Evolutionary conservation across 1,140 invertebrate species (phyloP).

Genomic region (Hyphantria cunea): DNA sequence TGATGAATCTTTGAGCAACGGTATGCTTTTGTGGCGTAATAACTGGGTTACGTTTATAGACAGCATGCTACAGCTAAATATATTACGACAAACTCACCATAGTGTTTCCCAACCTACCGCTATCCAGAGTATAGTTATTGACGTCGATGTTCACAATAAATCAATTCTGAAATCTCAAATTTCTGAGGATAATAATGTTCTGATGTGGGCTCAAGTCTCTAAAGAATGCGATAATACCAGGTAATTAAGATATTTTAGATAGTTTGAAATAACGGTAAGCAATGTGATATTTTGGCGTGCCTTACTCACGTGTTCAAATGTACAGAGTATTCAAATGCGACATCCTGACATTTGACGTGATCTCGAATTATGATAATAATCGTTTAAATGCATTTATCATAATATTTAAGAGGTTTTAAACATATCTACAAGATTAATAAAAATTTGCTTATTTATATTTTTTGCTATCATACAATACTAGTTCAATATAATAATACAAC

Average conservation of each 20-base stretch:
- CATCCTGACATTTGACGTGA: too few species aligned
- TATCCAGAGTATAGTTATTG: conserved; percentile 34
- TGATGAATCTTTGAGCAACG: conserved; percentile 32
- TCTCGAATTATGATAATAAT: too few species aligned
- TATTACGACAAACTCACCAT: conserved; percentile 28
- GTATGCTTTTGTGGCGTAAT: conserved; percentile 37
- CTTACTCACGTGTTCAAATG: too few species aligned
- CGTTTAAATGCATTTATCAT: too few species aligned
- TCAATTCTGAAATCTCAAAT: background rate
- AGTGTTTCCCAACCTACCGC: conserved; percentile 26
- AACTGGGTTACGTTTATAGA: conserved; percentile 54
- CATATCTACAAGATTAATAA: too few species aligned
- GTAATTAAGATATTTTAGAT: conserved; percentile 16
- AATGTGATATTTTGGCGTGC: too few species aligned
- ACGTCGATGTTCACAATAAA: conserved; percentile 27
- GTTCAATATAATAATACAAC: too few species aligned
- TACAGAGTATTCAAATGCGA: too few species aligned
- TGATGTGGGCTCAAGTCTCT: conserved; percentile 27
- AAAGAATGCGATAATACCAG: conserved; percentile 27
- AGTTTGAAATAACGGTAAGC: too few species aligned
- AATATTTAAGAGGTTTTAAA: too few species aligned
- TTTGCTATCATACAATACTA: too few species aligned
- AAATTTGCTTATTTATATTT: too few species aligned
- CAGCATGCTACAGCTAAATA: conserved; percentile 45
- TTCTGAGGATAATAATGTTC: conserved; percentile 17